A percentile compares a stretch with the other conserved stretches of the same genome.
phyloP scores from a whole-genome alignment of 2,113 vertebrate genomes.

The Oreamnos americanus region DNA sequence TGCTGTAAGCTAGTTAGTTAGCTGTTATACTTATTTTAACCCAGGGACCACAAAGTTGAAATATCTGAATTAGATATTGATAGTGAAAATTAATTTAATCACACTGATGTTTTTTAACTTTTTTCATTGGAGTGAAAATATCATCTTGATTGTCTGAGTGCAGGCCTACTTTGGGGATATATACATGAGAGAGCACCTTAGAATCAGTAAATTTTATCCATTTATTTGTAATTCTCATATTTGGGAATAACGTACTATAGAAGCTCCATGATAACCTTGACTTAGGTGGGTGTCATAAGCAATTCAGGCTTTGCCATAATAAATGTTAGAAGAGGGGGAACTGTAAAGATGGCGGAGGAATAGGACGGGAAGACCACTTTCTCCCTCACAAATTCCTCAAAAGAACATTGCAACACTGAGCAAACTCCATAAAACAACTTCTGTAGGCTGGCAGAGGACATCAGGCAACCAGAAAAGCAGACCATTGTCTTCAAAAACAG shows the following conservation, averaged over 20 bases:
- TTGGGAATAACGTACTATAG: not conserved
- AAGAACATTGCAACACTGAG: no score
- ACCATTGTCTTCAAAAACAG: no score
- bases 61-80: not conserved
- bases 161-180: not conserved
- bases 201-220: not conserved
- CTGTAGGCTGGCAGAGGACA: no score
- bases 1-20: not conserved
- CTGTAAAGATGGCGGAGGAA: no score
- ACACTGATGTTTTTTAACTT: not conserved
- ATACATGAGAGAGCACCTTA: not conserved
- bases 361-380: no score
- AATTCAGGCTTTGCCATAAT: constrained; percentile 1
- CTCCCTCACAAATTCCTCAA: no score
- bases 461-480: no score
- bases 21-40: not conserved
- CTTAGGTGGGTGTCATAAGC: not conserved
- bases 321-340: constrained; percentile 18
- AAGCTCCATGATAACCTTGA: constrained; percentile 43
- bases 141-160: not conserved
- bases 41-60: not conserved
- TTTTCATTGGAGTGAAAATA: not conserved
- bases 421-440: no score
- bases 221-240: not conserved
- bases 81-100: not conserved